Conservation (phyloP, 1,140 invertebrate species). For the Melitaea cinxia region DNA sequence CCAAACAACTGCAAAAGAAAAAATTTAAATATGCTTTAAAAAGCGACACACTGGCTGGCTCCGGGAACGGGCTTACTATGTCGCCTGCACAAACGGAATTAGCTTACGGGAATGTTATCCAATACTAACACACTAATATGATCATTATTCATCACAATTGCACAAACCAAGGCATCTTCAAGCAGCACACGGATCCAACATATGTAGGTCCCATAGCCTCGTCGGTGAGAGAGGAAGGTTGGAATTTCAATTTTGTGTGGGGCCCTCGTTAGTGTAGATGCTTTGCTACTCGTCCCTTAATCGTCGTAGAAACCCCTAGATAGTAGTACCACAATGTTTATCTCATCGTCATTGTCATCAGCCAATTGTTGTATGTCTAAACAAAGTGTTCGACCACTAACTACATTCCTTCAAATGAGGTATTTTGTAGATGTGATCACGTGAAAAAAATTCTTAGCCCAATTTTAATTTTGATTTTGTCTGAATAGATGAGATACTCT, state of each 20-base stretch:
- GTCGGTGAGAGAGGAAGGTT: slow-evolving; percentile 64
- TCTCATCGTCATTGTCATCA: neutral
- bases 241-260: slow-evolving; percentile 62
- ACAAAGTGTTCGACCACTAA: no score
- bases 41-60: slow-evolving; percentile 72
- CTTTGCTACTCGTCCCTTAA: slow-evolving; percentile 51
- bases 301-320: slow-evolving; percentile 9
- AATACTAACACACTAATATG: slow-evolving; percentile 60
- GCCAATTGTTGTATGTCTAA: no score
- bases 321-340: neutral
- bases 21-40: slow-evolving; percentile 83
- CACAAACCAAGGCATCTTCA: slow-evolving; percentile 66
- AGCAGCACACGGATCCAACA: slow-evolving; percentile 64
- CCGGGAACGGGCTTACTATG: slow-evolving; percentile 72
- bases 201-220: slow-evolving; percentile 72
- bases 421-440: no score
- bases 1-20: slow-evolving; percentile 83
- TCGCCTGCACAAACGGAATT: slow-evolving; percentile 75
- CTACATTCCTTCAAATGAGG: no score
- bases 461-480: no score
- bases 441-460: no score
- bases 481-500: no score
- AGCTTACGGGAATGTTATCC: slow-evolving; percentile 73
- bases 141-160: slow-evolving; percentile 59
- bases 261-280: slow-evolving; percentile 55